A percentile compares a stretch with the other conserved stretches of the same genome.
Evolutionary conservation across 1,140 invertebrate genomes (phyloP).

Genomic region (Theocolax elegans): DNA sequence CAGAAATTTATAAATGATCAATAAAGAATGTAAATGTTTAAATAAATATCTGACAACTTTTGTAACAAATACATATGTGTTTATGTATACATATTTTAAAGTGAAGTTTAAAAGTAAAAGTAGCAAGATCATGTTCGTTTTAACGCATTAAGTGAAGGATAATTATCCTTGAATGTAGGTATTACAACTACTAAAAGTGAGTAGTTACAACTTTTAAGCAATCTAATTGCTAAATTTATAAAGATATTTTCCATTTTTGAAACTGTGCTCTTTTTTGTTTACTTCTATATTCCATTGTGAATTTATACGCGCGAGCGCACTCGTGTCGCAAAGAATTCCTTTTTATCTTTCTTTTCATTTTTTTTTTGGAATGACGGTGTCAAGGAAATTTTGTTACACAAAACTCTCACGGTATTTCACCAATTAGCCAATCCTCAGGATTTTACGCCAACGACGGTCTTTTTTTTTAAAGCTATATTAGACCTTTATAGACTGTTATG

Average conservation of each 20-base stretch:
- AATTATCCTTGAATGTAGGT: too few species aligned
- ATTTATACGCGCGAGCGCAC: background rate
- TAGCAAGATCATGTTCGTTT: too few species aligned
- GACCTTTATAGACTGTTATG: constrained; percentile 14
- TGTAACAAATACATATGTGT: too few species aligned
- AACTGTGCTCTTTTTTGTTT: constrained; percentile 3
- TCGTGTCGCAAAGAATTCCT: constrained; percentile 2
- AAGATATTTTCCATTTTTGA: constrained; percentile 2
- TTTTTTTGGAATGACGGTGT: constrained; percentile 12
- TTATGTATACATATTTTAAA: too few species aligned
- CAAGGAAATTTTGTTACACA: constrained; percentile 27
- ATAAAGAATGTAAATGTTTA: too few species aligned
- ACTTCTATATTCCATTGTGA: background rate
- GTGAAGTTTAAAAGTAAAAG: too few species aligned
- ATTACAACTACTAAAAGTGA: too few species aligned
- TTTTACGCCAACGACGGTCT: constrained; percentile 4
- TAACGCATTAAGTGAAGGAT: too few species aligned
- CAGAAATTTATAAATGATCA: too few species aligned
- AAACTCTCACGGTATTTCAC: constrained; percentile 33
- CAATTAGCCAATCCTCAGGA: constrained; percentile 26
- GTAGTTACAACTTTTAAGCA: background rate
- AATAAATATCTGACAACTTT: too few species aligned
- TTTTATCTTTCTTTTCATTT: background rate
- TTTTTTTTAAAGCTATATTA: constrained; percentile 15
- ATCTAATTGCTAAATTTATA: constrained; percentile 8